Evolutionary conservation across 2,113 vertebrate species (phyloP), one percentile per base, ranked within the genome.

Genomic region (Oncorhynchus nerka): DNA sequence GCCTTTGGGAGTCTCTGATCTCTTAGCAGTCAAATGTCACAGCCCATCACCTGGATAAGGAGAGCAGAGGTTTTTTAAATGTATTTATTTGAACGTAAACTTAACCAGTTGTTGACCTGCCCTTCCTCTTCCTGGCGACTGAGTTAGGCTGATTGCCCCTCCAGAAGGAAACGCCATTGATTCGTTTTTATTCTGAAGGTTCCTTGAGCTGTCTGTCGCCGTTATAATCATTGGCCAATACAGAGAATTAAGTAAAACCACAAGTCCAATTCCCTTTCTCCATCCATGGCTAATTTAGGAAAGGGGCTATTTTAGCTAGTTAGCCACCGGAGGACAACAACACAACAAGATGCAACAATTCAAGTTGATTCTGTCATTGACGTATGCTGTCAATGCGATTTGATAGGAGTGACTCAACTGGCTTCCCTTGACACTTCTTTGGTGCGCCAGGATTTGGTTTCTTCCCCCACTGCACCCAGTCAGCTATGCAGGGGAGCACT

Each of bases 391-490:
- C 39, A 8, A 39, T 39, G 34, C 34, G 8, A 39, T 39, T 39
- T 39, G 39, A 39, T 39, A 12, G 39, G 9, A 45, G 39, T 45
- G 39, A 45, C 9, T 45, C 39, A 45, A 45, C 39, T 45, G 9
- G 39, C 39, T 12, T 45, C 39, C 39, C 39, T 45, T 45, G 8
- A 39, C 8, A 39, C 9, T 45, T 12, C 2, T 45, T 45, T 45
- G 39, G 39, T 45, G 39, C 39, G 2, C 39, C 39, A 45, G 73
- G 73, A 74, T 74, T 74, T 48, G 62, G 61, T 66, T 22, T 22
- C n/a, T 66, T 16, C 26, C 48, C 22, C 24, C 49, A 24, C 69
- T 24, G 12, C 22, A 30, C 24, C 34, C 30, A 9, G 28, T 15
- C 45, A 15, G 19, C 20, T 32, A 19, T 0, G n/a, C 59, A 62